Evolutionary conservation across 2,888 invertebrate genomes (phyloP).

Genomic region (Clepsis dumicolana): DNA sequence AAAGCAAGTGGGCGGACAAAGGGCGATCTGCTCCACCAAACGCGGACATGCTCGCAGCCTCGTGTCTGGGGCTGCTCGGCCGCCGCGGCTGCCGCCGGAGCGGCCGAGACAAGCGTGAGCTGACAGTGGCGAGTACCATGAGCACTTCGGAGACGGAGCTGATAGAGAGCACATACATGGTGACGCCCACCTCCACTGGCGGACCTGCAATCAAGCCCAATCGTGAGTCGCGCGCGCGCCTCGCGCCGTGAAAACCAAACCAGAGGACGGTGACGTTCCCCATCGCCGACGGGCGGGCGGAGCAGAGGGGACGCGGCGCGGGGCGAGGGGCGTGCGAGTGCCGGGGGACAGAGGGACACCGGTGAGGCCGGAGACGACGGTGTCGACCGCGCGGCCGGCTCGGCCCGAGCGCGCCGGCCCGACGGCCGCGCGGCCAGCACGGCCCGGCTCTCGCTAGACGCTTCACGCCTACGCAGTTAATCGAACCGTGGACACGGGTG

Average conservation of each 20-base stretch:
- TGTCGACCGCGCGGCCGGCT: conserved; percentile 47
- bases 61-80: conserved; percentile 86
- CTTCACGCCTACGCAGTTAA: conserved; percentile 66
- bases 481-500: conserved; percentile 84
- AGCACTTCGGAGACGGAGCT: conserved; percentile 99
- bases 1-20: conserved; percentile 82
- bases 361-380: conserved; percentile 48
- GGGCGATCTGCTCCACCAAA: conserved; percentile 81
- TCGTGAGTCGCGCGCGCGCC: conserved; percentile 74
- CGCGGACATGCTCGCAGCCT: conserved; percentile 85
- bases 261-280: conserved; percentile 75
- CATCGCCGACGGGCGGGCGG: conserved; percentile 64
- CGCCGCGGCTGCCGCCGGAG: conserved; percentile 72
- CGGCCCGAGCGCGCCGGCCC: conserved; percentile 47
- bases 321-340: conserved; percentile 61
- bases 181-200: conserved; percentile 98
- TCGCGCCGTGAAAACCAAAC: conserved; percentile 80
- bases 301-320: conserved; percentile 59
- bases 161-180: conserved; percentile 99
- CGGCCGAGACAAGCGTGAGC: conserved; percentile 81
- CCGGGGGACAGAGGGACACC: conserved; percentile 43
- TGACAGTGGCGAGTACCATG: conserved; percentile 92
- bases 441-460: conserved; percentile 50
- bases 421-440: conserved; percentile 48
- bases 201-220: conserved; percentile 93